phyloP scores from a whole-genome alignment of 2,113 vertebrate genomes.

The Riparia riparia region DNA sequence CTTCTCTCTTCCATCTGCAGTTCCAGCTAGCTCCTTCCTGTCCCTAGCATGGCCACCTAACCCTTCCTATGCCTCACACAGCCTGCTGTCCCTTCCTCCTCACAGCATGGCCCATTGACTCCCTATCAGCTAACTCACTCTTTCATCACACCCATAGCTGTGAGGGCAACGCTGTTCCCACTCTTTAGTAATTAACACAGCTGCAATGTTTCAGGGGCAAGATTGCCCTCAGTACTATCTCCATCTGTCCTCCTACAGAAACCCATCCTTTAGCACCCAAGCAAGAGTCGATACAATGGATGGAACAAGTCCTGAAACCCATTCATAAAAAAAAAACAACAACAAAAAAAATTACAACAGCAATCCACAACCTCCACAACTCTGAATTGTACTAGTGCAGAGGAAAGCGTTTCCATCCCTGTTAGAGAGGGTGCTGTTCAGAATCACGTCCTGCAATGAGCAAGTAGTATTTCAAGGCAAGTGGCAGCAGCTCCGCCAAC shows the following conservation, averaged over 20 bases:
- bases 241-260: background rate
- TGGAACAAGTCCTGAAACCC: background rate
- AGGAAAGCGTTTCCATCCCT: background rate
- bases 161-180: background rate
- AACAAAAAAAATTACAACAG: background rate
- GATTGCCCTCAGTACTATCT: background rate
- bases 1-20: background rate
- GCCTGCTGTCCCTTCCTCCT: background rate
- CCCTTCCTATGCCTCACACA: background rate
- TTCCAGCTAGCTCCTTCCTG: background rate
- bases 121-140: background rate
- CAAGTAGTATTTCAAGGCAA: background rate
- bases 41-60: background rate
- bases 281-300: fast-evolving
- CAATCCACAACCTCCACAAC: background rate
- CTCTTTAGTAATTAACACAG: background rate
- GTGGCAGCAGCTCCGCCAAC: background rate
- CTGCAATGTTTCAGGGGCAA: background rate
- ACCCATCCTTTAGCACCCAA: fast-evolving
- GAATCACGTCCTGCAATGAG: background rate
- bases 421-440: background rate
- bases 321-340: background rate
- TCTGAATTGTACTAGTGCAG: background rate
- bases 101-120: background rate
- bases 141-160: background rate